Percentiles rank a stretch among this genome's conserved stretches.
These are phyloP conservation scores for Scatophagus argus DNA, from an alignment of 2,113 vertebrate species.

Conservation along the genomic window DNA sequence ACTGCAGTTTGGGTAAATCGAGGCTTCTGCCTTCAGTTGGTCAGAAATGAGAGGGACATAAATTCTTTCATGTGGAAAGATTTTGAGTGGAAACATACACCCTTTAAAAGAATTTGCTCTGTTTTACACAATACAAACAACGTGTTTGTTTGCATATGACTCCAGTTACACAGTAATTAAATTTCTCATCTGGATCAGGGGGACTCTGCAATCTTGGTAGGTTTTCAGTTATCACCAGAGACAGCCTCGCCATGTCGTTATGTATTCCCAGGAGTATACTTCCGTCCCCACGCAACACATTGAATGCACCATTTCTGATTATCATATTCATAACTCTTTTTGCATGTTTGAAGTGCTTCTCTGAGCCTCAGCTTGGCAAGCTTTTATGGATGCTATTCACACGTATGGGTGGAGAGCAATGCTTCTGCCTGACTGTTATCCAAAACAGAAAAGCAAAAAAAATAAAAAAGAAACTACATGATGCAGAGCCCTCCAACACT, in stretches of 20 bases:
- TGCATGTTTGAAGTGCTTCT: conserved; percentile 39
- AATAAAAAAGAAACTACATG: neutral
- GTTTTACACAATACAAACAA: neutral
- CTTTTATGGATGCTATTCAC: conserved; percentile 48
- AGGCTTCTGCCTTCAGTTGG: neutral
- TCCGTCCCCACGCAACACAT: conserved; percentile 36
- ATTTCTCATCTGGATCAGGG: conserved; percentile 21
- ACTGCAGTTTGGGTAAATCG: neutral
- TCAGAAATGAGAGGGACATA: no score
- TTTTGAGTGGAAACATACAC: neutral
- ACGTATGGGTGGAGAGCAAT: conserved; percentile 11
- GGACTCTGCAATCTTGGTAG: neutral
- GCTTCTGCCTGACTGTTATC: conserved; percentile 8
- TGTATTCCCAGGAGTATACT: conserved; percentile 44
- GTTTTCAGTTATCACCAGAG: conserved; percentile 5
- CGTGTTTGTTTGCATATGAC: neutral
- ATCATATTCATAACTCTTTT: conserved; percentile 68
- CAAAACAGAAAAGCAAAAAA: conserved; percentile 9
- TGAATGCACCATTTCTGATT: conserved; percentile 44
- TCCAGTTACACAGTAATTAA: conserved; percentile 11
- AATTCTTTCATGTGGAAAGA: neutral
- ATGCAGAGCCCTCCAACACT: conserved; percentile 1
- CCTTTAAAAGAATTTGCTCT: neutral
- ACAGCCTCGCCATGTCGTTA: conserved; percentile 36
- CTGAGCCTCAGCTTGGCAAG: conserved; percentile 37